phyloP scores from a whole-genome alignment of 2,888 invertebrate genomes.

The Bellardia pandia region DNA sequence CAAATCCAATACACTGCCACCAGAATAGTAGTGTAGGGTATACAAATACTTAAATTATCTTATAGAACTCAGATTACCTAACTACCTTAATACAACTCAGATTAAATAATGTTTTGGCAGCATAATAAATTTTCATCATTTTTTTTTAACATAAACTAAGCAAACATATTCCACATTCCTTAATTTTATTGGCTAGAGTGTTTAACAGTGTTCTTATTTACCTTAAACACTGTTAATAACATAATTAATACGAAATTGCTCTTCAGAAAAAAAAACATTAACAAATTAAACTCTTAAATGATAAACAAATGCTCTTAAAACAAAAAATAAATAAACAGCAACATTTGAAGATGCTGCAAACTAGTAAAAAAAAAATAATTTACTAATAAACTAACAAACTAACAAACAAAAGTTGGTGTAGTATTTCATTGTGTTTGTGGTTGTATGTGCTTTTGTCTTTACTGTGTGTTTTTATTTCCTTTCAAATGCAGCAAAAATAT shows the following conservation, averaged over 20 bases:
- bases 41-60: not conserved
- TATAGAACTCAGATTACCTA: too few relatives aligned
- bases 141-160: too few relatives aligned
- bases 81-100: too few relatives aligned
- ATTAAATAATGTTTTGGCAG: too few relatives aligned
- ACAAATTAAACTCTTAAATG: constrained; percentile 4
- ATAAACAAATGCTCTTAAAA: not conserved
- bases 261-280: not conserved
- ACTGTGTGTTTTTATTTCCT: constrained; percentile 45
- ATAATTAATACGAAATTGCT: not conserved
- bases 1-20: not conserved
- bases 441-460: constrained; percentile 16
- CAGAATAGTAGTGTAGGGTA: not conserved
- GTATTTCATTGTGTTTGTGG: constrained; percentile 2
- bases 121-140: too few relatives aligned
- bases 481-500: constrained; percentile 30
- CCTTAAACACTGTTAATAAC: not conserved
- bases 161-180: not conserved
- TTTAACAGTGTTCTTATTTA: not conserved
- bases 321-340: not conserved
- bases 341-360: constrained; percentile 33
- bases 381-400: too few relatives aligned
- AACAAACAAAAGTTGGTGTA: not conserved
- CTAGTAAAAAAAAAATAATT: not conserved
- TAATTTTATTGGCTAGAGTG: not conserved